Evolutionary conservation across 2,888 invertebrate species (phyloP).

Genomic region (Apoda limacodes): DNA sequence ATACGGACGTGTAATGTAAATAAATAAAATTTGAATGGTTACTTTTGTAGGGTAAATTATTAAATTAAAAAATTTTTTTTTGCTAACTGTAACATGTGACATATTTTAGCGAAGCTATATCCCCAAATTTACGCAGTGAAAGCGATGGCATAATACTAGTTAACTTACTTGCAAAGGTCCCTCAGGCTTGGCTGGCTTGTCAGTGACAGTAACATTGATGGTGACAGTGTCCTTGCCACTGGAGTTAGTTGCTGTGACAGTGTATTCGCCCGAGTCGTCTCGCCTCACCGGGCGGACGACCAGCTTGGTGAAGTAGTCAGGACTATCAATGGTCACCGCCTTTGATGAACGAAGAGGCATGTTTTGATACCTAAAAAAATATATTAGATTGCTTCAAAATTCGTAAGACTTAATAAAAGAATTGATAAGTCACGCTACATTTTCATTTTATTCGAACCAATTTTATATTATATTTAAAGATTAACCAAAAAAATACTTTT

Average conservation of each 20-base stretch:
- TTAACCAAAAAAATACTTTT: too few species aligned
- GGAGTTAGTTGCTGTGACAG: conserved; percentile 86
- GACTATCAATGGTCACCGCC: conserved; percentile 83
- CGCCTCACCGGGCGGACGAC: conserved; percentile 83
- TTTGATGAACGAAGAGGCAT: conserved; percentile 77
- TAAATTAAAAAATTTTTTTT: too few species aligned
- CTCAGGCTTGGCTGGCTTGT: conserved; percentile 89
- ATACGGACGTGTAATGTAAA: too few species aligned
- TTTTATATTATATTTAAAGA: too few species aligned
- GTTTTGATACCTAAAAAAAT: conserved; percentile 82
- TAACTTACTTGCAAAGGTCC: conserved; percentile 86
- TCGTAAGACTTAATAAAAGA: neutral
- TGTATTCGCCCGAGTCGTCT: conserved; percentile 89
- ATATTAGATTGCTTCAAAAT: too few species aligned
- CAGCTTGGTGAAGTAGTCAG: conserved; percentile 90
- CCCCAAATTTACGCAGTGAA: too few species aligned
- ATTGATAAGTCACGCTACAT: neutral
- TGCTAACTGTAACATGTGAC: too few species aligned
- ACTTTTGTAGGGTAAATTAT: too few species aligned
- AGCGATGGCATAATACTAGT: too few species aligned
- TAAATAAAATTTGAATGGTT: too few species aligned
- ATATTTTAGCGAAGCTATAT: too few species aligned
- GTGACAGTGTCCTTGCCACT: conserved; percentile 89
- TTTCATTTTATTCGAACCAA: too few species aligned
- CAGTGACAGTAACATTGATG: conserved; percentile 85